A percentile compares a stretch with the other conserved stretches of the same genome.
Conservation (phyloP, 2,113 vertebrate genomes). For the Nyctereutes procyonoides region DNA sequence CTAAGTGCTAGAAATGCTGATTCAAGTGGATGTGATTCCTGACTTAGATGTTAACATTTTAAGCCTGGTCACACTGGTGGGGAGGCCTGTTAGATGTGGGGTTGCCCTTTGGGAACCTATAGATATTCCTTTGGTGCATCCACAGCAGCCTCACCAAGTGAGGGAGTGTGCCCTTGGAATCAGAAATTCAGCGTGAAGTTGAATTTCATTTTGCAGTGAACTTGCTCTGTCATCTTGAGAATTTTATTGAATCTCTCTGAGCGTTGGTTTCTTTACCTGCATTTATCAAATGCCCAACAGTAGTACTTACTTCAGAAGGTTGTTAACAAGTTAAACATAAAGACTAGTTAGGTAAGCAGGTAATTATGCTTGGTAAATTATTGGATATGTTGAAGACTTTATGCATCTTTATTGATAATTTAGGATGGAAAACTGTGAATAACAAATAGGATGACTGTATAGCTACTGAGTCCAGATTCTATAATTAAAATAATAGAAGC, state of each 20-base stretch:
- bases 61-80: too few species aligned
- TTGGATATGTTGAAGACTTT: neutral
- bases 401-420: neutral
- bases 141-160: neutral
- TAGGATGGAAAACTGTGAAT: neutral
- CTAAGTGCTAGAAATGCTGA: neutral
- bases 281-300: neutral
- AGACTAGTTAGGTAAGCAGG: neutral
- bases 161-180: neutral
- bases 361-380: neutral
- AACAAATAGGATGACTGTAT: neutral
- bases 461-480: neutral
- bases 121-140: rapidly evolving
- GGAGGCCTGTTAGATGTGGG: neutral
- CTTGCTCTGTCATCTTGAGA: neutral
- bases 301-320: neutral
- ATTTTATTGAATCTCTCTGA: neutral
- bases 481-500: neutral
- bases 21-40: neutral
- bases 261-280: neutral
- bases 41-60: neutral
- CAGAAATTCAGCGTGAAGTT: neutral
- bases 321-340: neutral
- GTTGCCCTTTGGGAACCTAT: neutral
- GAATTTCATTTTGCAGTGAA: neutral